Conservation (phyloP, 2,888 invertebrate species). For the Pollenia angustigena region DNA sequence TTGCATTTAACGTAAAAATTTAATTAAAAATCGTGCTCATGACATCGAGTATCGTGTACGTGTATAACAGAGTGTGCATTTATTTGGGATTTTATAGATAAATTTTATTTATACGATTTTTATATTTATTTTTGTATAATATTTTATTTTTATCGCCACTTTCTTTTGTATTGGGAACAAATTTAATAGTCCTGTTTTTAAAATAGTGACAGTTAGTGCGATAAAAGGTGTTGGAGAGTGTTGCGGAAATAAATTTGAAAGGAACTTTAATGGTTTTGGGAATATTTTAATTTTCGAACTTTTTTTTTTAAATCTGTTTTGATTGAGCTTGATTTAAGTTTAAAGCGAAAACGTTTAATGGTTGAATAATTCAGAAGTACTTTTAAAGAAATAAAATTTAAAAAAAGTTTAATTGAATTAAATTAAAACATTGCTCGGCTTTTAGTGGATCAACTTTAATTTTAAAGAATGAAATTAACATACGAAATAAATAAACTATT, state of each 20-base stretch:
- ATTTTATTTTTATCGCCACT: background rate
- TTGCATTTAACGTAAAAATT: slow-evolving; percentile 38
- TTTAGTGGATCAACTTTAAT: too few species aligned
- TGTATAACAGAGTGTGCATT: background rate
- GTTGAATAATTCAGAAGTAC: too few species aligned
- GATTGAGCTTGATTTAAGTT: too few species aligned
- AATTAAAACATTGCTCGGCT: too few species aligned
- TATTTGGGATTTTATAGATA: background rate
- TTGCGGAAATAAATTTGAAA: background rate
- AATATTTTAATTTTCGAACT: too few species aligned
- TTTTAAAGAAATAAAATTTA: too few species aligned
- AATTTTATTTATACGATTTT: background rate
- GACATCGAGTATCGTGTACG: slow-evolving; percentile 16
- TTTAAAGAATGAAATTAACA: too few species aligned
- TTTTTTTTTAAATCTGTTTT: too few species aligned
- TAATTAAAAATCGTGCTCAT: slow-evolving; percentile 57
- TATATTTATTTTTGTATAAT: background rate
- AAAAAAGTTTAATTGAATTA: too few species aligned
- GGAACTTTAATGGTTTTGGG: background rate
- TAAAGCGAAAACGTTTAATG: too few species aligned
- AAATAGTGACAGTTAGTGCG: background rate
- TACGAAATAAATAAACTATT: too few species aligned
- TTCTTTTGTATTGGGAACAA: slow-evolving; percentile 5
- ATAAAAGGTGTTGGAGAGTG: background rate
- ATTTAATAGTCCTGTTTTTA: background rate